Conservation (phyloP, 2,113 vertebrate genomes). For the Chloropsis cyanopogon region DNA sequence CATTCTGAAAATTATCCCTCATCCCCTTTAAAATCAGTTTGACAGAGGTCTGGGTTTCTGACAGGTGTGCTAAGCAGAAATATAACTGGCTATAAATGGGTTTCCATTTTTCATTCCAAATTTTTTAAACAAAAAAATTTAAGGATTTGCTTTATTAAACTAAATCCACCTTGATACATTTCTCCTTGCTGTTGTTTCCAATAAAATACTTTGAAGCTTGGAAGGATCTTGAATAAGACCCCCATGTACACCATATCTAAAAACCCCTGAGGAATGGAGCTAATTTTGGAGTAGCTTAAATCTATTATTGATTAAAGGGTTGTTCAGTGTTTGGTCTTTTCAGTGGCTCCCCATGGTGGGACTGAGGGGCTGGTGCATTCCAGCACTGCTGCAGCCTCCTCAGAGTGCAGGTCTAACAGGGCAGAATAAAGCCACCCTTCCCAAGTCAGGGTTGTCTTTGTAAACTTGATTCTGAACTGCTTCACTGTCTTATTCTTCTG, state of each 20-base stretch:
- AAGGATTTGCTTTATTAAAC: neutral
- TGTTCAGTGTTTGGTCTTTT: neutral
- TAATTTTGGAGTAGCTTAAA: neutral
- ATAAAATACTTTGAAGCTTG: neutral
- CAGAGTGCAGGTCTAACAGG: neutral
- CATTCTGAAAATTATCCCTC: neutral
- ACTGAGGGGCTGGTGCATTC: rapidly evolving
- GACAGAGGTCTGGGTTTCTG: neutral
- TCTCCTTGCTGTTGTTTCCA: neutral
- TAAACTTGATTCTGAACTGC: neutral
- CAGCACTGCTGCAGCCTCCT: neutral
- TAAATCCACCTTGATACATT: neutral
- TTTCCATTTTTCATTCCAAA: neutral
- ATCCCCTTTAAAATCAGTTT: neutral
- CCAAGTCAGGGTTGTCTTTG: neutral
- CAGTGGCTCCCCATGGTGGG: neutral
- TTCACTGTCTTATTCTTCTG: neutral
- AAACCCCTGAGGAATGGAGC: neutral
- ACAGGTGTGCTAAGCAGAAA: neutral
- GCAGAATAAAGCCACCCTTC: neutral
- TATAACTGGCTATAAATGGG: neutral
- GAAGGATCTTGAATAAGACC: neutral
- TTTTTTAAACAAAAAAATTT: neutral
- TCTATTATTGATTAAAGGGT: neutral
- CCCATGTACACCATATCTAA: neutral